Evolutionary conservation across 1,140 invertebrate species (phyloP).

Genomic region (Thrips palmi): DNA sequence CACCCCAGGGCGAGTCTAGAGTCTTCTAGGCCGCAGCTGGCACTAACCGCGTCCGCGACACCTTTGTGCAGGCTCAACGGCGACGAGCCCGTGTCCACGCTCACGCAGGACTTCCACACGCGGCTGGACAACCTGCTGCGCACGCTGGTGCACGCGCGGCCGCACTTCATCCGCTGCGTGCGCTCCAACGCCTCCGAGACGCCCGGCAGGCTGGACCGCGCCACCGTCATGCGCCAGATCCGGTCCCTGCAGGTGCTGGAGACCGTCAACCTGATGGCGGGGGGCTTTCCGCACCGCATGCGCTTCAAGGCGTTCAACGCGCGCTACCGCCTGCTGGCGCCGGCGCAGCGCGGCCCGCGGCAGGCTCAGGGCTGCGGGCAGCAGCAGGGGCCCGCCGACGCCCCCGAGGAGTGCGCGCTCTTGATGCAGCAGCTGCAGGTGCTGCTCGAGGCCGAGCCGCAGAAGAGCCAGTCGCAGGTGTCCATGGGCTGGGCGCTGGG

Average conservation of each 20-base stretch:
- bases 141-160: constrained; percentile 78
- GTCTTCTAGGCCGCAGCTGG: no score
- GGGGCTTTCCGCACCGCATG: constrained; percentile 84
- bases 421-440: constrained; percentile 42
- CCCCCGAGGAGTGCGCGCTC: constrained; percentile 56
- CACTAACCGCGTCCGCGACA: neutral
- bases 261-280: constrained; percentile 87
- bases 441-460: constrained; percentile 17
- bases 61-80: constrained; percentile 45
- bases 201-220: constrained; percentile 58
- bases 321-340: constrained; percentile 63
- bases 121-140: constrained; percentile 77
- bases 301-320: constrained; percentile 84
- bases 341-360: constrained; percentile 49
- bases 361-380: constrained; percentile 52
- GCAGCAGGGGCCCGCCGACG: no score
- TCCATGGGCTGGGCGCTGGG: constrained; percentile 76
- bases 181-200: constrained; percentile 65
- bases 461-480: constrained; percentile 17
- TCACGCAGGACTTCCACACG: constrained; percentile 89
- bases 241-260: constrained; percentile 82
- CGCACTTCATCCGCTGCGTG: constrained; percentile 85
- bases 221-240: constrained; percentile 66
- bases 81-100: constrained; percentile 71
- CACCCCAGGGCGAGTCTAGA: no score